Percentiles rank a stretch among this genome's conserved stretches.
Conservation (phyloP, 2,888 invertebrate species). For the Campoplex nolae region DNA sequence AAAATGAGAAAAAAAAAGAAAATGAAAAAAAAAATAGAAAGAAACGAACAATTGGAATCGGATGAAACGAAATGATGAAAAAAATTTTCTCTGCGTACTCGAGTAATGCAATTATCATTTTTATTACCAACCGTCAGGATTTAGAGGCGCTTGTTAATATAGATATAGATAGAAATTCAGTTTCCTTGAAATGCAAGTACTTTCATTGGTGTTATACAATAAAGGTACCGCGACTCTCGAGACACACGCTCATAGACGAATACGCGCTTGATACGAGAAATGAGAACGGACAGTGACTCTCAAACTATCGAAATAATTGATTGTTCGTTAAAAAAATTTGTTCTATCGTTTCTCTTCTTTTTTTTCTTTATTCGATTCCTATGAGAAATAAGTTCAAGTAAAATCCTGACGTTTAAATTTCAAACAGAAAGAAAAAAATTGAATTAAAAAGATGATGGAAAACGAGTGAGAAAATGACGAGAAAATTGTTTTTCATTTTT, state of each 20-base stretch:
- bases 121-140: not conserved
- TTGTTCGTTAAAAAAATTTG: not conserved
- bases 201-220: constrained; percentile 83
- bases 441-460: no score
- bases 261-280: constrained; percentile 78
- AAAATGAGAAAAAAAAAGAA: not conserved
- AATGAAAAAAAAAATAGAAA: not conserved
- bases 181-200: constrained; percentile 76
- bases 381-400: not conserved
- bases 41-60: not conserved
- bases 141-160: not conserved
- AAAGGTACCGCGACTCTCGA: constrained; percentile 75
- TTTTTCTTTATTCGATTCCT: not conserved
- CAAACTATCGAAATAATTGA: constrained; percentile 58
- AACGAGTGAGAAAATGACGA: no score
- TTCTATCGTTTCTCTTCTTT: not conserved
- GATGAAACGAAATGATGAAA: not conserved
- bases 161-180: not conserved
- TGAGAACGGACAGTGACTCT: constrained; percentile 81
- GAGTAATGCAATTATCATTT: not conserved
- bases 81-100: not conserved
- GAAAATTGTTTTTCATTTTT: no score
- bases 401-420: not conserved
- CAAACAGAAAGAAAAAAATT: no score
- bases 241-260: constrained; percentile 64